Conservation (phyloP, 1,140 invertebrate genomes). For the Aphelenchoides avenae region DNA sequence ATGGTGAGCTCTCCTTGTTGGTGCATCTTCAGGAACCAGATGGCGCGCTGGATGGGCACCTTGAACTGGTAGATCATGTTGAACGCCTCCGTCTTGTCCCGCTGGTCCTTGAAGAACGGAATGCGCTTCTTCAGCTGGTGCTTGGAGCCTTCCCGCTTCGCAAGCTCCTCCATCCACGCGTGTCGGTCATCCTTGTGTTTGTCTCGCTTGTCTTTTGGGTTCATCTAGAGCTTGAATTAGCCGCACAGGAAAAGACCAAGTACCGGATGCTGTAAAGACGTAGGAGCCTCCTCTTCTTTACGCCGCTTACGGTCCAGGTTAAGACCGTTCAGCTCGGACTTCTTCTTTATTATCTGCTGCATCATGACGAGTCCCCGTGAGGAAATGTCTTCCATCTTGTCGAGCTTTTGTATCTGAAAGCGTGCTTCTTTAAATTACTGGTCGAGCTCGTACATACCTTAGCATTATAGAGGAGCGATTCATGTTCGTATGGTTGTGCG, state of each 20-base stretch:
- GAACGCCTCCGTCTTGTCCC: constrained; percentile 39
- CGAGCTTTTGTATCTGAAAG: constrained; percentile 24
- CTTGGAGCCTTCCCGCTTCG: constrained; percentile 18
- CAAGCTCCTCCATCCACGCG: constrained; percentile 11
- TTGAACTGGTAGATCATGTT: constrained; percentile 34
- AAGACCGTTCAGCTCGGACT: constrained; percentile 29
- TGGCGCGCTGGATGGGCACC: constrained; percentile 38
- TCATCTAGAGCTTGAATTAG: not conserved
- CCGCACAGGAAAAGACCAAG: constrained; percentile 4
- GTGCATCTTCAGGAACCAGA: constrained; percentile 49
- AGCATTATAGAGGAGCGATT: constrained; percentile 26
- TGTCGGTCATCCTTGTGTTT: not conserved
- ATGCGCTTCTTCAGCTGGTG: constrained; percentile 28
- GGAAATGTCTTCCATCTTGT: constrained; percentile 21
- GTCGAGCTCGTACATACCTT: constrained; percentile 15
- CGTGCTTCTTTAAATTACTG: constrained; percentile 4
- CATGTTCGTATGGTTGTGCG: constrained; percentile 31
- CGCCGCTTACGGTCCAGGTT: constrained; percentile 32
- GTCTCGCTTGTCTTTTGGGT: not conserved
- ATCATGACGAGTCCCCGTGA: constrained; percentile 14
- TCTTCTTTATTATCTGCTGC: constrained; percentile 31
- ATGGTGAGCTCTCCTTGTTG: constrained; percentile 24
- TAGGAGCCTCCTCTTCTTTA: constrained; percentile 40
- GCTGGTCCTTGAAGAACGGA: constrained; percentile 19
- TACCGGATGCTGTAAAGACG: constrained; percentile 11